Conservation (phyloP, 2,113 vertebrate genomes). For the Corynorhinus townsendii region DNA sequence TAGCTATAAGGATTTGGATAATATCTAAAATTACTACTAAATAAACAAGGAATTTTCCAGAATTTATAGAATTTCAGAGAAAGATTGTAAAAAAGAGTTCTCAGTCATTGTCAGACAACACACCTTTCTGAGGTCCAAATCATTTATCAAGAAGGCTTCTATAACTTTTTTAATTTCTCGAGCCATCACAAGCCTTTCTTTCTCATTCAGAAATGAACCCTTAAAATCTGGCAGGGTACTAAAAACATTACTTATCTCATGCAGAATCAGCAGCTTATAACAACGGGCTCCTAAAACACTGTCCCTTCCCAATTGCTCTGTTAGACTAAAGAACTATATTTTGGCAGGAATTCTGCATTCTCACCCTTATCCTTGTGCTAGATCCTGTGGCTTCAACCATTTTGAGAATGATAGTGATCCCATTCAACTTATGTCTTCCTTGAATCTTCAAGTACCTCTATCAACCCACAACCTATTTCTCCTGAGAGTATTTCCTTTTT, state of each 20-base stretch:
- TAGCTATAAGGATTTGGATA: background rate
- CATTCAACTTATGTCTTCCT: slow-evolving; percentile 21
- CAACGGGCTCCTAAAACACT: background rate
- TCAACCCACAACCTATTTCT: slow-evolving; percentile 45
- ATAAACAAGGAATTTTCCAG: background rate
- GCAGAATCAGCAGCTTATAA: background rate
- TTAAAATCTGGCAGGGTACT: background rate
- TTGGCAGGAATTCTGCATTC: background rate
- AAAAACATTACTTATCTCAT: slow-evolving; percentile 39
- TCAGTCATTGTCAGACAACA: background rate
- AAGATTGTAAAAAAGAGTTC: background rate
- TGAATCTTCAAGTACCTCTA: slow-evolving; percentile 3
- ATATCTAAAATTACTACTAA: background rate
- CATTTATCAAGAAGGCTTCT: background rate
- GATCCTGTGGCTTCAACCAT: slow-evolving; percentile 11
- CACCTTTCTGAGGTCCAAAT: background rate
- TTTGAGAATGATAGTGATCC: slow-evolving; percentile 33
- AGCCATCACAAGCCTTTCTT: background rate
- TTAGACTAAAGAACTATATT: background rate
- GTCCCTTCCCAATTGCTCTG: background rate
- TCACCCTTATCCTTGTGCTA: slow-evolving; percentile 7
- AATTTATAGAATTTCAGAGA: slow-evolving; percentile 11
- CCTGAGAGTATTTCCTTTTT: slow-evolving; percentile 44
- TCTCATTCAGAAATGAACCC: slow-evolving; percentile 35
- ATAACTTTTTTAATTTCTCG: slow-evolving; percentile 31